Base-by-base conservation (phyloP, 2,888 invertebrate genomes). In the Drosophila macrospina region DNA sequence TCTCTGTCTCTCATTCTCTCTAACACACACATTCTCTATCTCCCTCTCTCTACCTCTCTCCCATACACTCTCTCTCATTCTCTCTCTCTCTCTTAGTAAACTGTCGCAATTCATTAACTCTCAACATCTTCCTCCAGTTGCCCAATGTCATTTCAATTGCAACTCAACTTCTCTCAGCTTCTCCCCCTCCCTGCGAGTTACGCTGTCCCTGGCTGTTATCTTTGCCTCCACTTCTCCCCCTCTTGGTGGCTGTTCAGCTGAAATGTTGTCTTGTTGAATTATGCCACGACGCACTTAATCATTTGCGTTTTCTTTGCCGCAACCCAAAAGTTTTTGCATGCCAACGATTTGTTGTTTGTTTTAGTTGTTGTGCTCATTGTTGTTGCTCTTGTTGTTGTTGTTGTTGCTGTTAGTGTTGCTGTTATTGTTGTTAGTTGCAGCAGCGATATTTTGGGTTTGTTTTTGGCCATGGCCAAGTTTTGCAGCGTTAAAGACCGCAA, bases 281-380 rank as follows among this genome's bases (percentile, higher is more conserved):
- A 83, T 88, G 84, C 69, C 81, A 65, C 71, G 66, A 74, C 80
- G 83, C 80, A 83, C 86, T 83, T 83, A 88, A 83, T 83, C 83
- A 83, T 83, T 88, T 83, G 86, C 80, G 86, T 83, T 88, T 83
- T 84, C 78, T 65, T 80, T 60, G 72, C 72, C 79, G 80, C 87
- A 87, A 75, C 72, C 86, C 52, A 66, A 88, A 83, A 83, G 64
- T 83, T 83, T 82, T 83, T 72, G 78, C 83, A 83, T 86, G 64
- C 77, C 86, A 78, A 69, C 69, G 74, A 54, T 74, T 69, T 69
- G 65, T 59, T 78, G 64, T 69, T 50, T 57, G 39, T 41, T 32
- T 48, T 20, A 36, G 41, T 45, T 42, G 28, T 44, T 69, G 41
- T 52, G 16, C 20, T 28, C 54, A 63, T 51, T 73, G 56, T 41